Evolutionary conservation across 2,888 invertebrate species (phyloP).

Genomic region (Germaria angustata): DNA sequence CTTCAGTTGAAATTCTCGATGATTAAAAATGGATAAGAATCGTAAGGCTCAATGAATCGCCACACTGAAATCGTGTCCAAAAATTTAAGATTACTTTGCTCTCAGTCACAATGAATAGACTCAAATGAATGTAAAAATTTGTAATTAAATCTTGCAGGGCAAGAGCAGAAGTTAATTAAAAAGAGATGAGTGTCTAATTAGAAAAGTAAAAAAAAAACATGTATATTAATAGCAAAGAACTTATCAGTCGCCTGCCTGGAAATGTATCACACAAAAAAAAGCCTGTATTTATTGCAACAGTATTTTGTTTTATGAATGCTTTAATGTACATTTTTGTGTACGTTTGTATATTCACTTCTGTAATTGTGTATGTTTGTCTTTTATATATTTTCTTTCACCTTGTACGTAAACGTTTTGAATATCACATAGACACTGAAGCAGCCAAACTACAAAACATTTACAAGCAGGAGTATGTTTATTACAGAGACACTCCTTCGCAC

Average conservation of each 20-base stretch:
- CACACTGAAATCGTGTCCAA: too few species aligned
- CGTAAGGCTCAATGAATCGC: too few species aligned
- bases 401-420: constrained; percentile 43
- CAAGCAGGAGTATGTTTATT: constrained; percentile 1
- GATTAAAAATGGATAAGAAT: too few species aligned
- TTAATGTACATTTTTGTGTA: not conserved
- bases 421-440: constrained; percentile 27
- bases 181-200: too few species aligned
- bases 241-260: not conserved
- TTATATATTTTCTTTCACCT: constrained; percentile 46
- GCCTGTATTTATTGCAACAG: constrained; percentile 20
- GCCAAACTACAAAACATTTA: not conserved
- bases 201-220: not conserved
- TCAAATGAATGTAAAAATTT: too few species aligned
- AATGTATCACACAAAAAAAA: not conserved
- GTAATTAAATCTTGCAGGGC: too few species aligned
- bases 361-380: constrained; percentile 1
- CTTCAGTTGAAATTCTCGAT: too few species aligned
- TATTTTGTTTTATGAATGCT: constrained; percentile 23
- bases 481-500: not conserved
- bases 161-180: too few species aligned
- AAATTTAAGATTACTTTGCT: too few species aligned
- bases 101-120: too few species aligned
- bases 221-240: too few species aligned
- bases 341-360: not conserved